These are phyloP conservation scores for Holocentrus rufus DNA, from an alignment of 2,797 vertebrate species.

Conservation along the genomic window DNA sequence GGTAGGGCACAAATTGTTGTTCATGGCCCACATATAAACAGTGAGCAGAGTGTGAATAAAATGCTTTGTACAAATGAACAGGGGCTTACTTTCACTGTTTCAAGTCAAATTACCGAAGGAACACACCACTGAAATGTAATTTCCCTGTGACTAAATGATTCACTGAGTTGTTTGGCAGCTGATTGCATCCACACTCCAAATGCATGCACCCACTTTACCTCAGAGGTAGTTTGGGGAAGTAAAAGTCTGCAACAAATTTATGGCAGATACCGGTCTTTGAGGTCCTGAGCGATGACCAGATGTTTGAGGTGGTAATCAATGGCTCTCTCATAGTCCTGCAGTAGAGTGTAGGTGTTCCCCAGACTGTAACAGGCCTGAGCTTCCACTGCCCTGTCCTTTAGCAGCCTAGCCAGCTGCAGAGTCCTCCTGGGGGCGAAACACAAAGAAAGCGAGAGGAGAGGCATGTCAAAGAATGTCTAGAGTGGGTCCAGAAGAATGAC, in stretches of 20 bases:
- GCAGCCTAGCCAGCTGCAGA: constrained; percentile 89
- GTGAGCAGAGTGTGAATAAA: background rate
- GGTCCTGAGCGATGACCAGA: constrained; percentile 91
- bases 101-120: background rate
- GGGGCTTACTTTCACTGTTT: background rate
- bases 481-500: constrained; percentile 57
- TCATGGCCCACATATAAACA: background rate
- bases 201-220: constrained; percentile 16
- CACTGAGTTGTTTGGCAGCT: background rate
- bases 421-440: constrained; percentile 85
- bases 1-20: constrained; percentile 3
- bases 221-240: constrained; percentile 34
- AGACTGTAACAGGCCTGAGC: constrained; percentile 97
- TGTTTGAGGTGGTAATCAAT: constrained; percentile 96
- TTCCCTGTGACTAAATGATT: background rate
- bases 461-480: constrained; percentile 62
- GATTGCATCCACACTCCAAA: constrained; percentile 30
- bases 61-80: constrained; percentile 2
- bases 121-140: background rate
- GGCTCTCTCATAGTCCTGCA: constrained; percentile 94
- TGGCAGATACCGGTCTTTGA: constrained; percentile 86
- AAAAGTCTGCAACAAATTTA: constrained; percentile 34
- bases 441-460: constrained; percentile 32
- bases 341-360: constrained; percentile 94
- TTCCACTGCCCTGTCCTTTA: constrained; percentile 93